Evolutionary conservation across 2,888 invertebrate species (phyloP), one percentile per base, ranked within the genome.

Genomic region (Danaus chrysippus): DNA sequence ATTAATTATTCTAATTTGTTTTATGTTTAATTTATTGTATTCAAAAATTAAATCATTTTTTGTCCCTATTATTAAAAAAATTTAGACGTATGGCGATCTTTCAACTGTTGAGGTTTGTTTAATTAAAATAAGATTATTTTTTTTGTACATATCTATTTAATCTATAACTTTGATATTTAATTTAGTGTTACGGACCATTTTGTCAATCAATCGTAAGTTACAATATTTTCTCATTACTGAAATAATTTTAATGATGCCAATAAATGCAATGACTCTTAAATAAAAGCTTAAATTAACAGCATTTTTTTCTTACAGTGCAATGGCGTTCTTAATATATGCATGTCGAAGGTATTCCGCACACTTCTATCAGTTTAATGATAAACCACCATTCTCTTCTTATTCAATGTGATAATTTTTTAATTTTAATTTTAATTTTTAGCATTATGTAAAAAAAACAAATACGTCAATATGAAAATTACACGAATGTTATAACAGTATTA

Each of bases 1-100:
- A 5, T 23, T 23, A 34, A 34, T 34, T 34, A 34, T 34, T 34
- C n/a, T n/a, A n/a, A 34, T 3, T 3, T 34, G 6, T 6, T 34
- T 34, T 34, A 34, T 23, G 23, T 1, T 34, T 34, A 6, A 34
- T 34, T 0, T 34, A 34, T 34, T 5, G 8, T 34, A 53, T 19
- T 15, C 11, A 19, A 53, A 53, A 13, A 44, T 42, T 49, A 54
- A 54, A 42, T 6, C 19, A 11, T 41, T 68, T 65, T 63, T 49
- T 57, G 13, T 69, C 67, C 13, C 9, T 13, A 15, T 46, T 15
- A 15, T 15, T 15, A 15, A 15, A 44, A n/a, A 9, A 46, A 15
- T 49, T 59, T 66, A 79, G 79, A 62, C 71, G 0, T 60, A 62
- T 23, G 79, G 79, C 1, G 78, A 79, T 57, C 69, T 79, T 55